A percentile compares a stretch with the other conserved stretches of the same genome.
phyloP scores from a whole-genome alignment of 1,140 invertebrate genomes.

The Semibalanus balanoides region DNA sequence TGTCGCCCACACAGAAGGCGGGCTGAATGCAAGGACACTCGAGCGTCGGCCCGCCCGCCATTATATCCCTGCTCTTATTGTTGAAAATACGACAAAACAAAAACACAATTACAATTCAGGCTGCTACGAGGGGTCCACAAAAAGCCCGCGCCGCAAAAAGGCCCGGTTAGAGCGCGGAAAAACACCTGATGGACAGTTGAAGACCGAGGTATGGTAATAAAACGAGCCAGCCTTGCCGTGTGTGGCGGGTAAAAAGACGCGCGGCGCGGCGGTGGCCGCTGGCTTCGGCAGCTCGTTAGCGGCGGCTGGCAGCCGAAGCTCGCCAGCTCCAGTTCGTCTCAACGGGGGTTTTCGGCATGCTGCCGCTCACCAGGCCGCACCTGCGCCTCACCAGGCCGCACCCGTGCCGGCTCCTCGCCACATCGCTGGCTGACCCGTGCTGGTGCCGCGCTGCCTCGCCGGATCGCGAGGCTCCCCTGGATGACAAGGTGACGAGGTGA shows the following conservation, averaged over 20 bases:
- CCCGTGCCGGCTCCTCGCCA: no score
- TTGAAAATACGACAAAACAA: not conserved
- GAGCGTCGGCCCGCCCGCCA: not conserved
- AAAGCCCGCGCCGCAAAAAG: not conserved
- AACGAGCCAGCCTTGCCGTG: not conserved
- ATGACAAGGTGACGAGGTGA: no score
- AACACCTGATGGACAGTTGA: constrained; percentile 1
- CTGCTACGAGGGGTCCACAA: not conserved
- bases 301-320: not conserved
- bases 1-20: not conserved
- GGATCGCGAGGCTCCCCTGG: no score
- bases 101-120: not conserved
- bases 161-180: not conserved
- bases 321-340: no score
- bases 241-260: not conserved
- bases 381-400: no score
- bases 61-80: not conserved
- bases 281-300: not conserved
- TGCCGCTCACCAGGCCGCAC: no score
- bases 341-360: no score
- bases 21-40: not conserved
- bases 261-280: no score
- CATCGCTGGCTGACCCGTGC: no score
- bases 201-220: not conserved
- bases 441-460: no score